A percentile compares a stretch with the other conserved stretches of the same genome.
Conservation (phyloP, 1,140 invertebrate species). For the Drosophila leontia region DNA sequence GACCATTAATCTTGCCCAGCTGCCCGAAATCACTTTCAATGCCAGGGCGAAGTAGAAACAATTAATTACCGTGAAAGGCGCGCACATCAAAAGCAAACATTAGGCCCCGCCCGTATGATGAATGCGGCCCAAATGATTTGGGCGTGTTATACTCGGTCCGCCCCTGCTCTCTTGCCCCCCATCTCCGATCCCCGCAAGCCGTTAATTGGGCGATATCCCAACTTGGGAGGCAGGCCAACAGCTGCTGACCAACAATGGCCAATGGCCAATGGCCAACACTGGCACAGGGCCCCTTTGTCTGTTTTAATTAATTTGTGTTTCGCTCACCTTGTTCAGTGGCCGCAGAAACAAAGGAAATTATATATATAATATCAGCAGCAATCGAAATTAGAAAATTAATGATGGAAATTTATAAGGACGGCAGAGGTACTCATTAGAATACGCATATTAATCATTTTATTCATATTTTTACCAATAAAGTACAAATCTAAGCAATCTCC, state of each 20-base stretch:
- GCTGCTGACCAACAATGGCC: constrained; percentile 56
- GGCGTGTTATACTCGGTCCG: constrained; percentile 14
- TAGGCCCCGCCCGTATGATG: constrained; percentile 69
- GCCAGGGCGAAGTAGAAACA: constrained; percentile 63
- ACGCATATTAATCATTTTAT: constrained; percentile 11
- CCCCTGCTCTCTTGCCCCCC: constrained; percentile 1
- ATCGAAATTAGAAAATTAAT: constrained; percentile 48
- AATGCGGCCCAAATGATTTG: constrained; percentile 79
- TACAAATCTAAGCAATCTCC: not conserved
- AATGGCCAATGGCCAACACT: constrained; percentile 18
- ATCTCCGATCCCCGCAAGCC: constrained; percentile 12
- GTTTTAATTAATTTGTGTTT: constrained; percentile 80
- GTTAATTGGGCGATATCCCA: constrained; percentile 69
- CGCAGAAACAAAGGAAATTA: constrained; percentile 30
- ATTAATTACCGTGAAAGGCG: constrained; percentile 78
- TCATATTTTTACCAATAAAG: not conserved
- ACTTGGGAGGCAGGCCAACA: constrained; percentile 44
- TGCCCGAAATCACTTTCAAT: constrained; percentile 65
- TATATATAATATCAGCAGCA: constrained; percentile 6
- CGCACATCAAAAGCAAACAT: constrained; percentile 79
- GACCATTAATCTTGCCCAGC: constrained; percentile 71
- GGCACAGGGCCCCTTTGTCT: constrained; percentile 53
- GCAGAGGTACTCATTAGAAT: not conserved
- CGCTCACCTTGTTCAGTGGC: constrained; percentile 63
- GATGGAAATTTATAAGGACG: constrained; percentile 40